Evolutionary conservation across 2,113 vertebrate species (phyloP).

Genomic region (Pitta sordida): DNA sequence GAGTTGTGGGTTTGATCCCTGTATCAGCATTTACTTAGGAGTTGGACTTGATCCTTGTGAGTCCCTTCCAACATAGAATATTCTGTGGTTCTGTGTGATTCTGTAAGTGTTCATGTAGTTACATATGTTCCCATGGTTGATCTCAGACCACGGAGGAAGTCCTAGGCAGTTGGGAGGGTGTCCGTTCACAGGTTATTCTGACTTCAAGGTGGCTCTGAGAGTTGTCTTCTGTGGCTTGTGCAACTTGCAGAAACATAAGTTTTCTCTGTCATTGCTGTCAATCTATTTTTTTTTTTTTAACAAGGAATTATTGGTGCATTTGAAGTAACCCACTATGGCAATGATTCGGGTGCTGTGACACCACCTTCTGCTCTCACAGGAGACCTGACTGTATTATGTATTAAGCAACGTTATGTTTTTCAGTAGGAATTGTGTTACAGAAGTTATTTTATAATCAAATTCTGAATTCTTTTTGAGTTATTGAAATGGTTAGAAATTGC

Average conservation of each 20-base stretch:
- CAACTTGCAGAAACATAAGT: not conserved
- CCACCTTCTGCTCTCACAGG: not conserved
- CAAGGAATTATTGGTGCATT: not conserved
- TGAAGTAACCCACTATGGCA: not conserved
- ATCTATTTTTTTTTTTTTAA: not conserved
- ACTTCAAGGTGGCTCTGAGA: not conserved
- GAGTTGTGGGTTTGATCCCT: too few relatives aligned
- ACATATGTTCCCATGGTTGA: not conserved
- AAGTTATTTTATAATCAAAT: not conserved
- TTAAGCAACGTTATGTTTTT: not conserved
- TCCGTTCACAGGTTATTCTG: not conserved
- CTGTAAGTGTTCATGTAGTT: too few relatives aligned
- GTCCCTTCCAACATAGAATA: too few relatives aligned
- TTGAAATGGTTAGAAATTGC: not conserved
- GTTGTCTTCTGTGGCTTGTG: not conserved
- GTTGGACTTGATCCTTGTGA: too few relatives aligned
- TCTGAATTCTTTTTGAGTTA: not conserved
- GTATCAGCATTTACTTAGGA: too few relatives aligned
- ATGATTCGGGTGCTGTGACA: not conserved
- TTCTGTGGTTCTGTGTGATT: too few relatives aligned
- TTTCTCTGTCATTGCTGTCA: not conserved
- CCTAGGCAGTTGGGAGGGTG: accelerated
- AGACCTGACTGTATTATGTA: too few relatives aligned
- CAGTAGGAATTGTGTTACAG: not conserved
- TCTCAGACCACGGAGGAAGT: not conserved